Evolutionary conservation across 2,113 vertebrate species (phyloP), one percentile per base, ranked within the genome.

Genomic region (Chaenocephalus aceratus): DNA sequence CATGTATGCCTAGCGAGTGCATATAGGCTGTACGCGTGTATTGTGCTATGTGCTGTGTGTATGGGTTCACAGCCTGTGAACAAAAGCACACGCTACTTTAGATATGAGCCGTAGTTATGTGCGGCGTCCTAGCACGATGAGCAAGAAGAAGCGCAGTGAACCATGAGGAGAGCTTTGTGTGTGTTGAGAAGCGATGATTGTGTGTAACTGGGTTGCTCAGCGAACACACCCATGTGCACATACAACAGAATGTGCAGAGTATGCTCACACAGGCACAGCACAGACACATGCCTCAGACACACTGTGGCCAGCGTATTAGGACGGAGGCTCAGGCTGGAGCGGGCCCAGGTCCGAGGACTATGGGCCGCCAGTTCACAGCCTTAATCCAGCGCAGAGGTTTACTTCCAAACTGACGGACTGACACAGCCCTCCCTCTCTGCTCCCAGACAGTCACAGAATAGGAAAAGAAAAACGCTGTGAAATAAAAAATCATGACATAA

Each of bases 361-460:
- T 21, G n/a, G 59, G 49, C 26, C 30, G 48, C 58, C 65, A 73
- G 84, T 74, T 83, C 30, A 11, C 18, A 63, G 76, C n/a, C 44
- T 79, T 85, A 89, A 90, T 89, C 85, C 75, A 61, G 52, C 57
- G 12, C 52, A 58, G 79, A 56, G 67, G 80, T 80, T 57, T 53
- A 6, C 62, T 53, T 86, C 80, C 72, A 87, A 79, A 9, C 26
- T 77, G 71, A 81, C 16, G 4, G 51, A 52, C n/a, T 14, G 65
- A 70, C 79, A 74, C 36, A 41, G 70, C 53, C 72, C 76, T 23
- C 52, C 73, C 36, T 9, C 48, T 61, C 41, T 15, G 48, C 49
- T 69, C 2, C 53, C 12, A 34, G 13, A n/a, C 18, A 26, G 0
- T 64, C 57, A 44, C 59, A 63, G 64, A 9, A 52, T 3, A 34